phyloP scores from a whole-genome alignment of 53 echinoderm and acorn worm genomes.

The Holothuria scabra region DNA sequence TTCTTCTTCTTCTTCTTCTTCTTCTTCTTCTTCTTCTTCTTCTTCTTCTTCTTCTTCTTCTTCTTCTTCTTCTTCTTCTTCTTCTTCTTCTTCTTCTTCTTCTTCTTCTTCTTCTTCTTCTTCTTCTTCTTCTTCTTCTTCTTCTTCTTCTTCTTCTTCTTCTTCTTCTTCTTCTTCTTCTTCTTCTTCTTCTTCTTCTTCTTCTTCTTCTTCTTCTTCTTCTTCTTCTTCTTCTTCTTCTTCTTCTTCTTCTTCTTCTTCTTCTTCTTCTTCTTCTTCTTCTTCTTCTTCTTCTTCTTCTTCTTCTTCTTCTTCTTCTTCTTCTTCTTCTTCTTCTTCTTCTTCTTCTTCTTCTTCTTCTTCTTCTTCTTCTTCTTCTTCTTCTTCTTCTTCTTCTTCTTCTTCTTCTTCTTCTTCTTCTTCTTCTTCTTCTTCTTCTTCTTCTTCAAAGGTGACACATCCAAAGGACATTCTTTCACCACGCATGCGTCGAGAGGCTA shows the following conservation, averaged over 20 bases:
- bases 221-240: constrained; percentile 40
- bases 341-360: constrained; percentile 40
- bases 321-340: constrained; percentile 39
- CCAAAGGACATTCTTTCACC: no score
- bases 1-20: constrained; percentile 1
- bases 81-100: constrained; percentile 42
- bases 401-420: constrained; percentile 40
- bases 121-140: constrained; percentile 40
- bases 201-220: constrained; percentile 42
- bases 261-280: constrained; percentile 27
- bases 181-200: constrained; percentile 40
- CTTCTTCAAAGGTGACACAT: constrained; percentile 1
- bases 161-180: constrained; percentile 40
- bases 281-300: constrained; percentile 40
- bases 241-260: constrained; percentile 40
- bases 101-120: constrained; percentile 40
- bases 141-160: constrained; percentile 42
- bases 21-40: background rate
- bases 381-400: constrained; percentile 42
- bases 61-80: constrained; percentile 1
- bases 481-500: no score
- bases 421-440: constrained; percentile 40
- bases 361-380: constrained; percentile 40
- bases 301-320: constrained; percentile 39
- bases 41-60: background rate